These are phyloP conservation scores for Troglohyphantes excavatus DNA, from an alignment of 2,888 invertebrate species.

Conservation along the genomic window DNA sequence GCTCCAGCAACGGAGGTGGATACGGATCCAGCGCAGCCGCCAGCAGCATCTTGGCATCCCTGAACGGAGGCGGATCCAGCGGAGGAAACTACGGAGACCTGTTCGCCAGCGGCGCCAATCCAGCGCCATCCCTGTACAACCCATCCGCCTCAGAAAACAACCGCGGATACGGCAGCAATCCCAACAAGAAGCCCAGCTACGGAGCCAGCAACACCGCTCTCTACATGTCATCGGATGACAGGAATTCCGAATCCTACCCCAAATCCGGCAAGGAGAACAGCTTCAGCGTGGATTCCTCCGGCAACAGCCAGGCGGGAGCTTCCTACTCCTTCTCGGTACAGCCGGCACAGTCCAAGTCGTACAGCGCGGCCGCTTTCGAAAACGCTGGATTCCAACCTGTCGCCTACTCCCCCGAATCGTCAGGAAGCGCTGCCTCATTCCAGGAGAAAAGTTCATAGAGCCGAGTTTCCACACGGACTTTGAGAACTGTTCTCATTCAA, in stretches of 20 bases:
- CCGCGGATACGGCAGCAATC: neutral
- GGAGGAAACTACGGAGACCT: slow-evolving; percentile 46
- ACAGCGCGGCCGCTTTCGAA: slow-evolving; percentile 30
- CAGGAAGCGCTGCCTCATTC: slow-evolving; percentile 28
- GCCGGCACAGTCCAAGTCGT: slow-evolving; percentile 55
- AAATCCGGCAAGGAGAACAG: slow-evolving; percentile 44
- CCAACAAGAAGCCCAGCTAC: slow-evolving; percentile 15
- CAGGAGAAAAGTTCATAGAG: slow-evolving; percentile 58
- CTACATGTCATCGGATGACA: slow-evolving; percentile 61
- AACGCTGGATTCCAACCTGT: slow-evolving; percentile 69
- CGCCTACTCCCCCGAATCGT: slow-evolving; percentile 22
- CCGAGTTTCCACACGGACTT: neutral
- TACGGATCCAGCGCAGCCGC: slow-evolving; percentile 28
- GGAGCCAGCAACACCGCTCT: slow-evolving; percentile 63
- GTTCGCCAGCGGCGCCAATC: slow-evolving; percentile 62
- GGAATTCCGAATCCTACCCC: slow-evolving; percentile 26
- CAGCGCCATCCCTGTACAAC: slow-evolving; percentile 53
- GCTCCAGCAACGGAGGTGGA: slow-evolving; percentile 14
- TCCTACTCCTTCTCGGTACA: slow-evolving; percentile 71
- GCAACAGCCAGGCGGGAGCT: slow-evolving; percentile 44
- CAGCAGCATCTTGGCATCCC: neutral
- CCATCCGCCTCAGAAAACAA: slow-evolving; percentile 13
- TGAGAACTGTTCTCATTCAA: neutral
- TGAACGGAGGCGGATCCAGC: neutral
- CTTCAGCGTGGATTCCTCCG: slow-evolving; percentile 43